phyloP scores from a whole-genome alignment of 1,140 invertebrate species.

The Bombus picipes region DNA sequence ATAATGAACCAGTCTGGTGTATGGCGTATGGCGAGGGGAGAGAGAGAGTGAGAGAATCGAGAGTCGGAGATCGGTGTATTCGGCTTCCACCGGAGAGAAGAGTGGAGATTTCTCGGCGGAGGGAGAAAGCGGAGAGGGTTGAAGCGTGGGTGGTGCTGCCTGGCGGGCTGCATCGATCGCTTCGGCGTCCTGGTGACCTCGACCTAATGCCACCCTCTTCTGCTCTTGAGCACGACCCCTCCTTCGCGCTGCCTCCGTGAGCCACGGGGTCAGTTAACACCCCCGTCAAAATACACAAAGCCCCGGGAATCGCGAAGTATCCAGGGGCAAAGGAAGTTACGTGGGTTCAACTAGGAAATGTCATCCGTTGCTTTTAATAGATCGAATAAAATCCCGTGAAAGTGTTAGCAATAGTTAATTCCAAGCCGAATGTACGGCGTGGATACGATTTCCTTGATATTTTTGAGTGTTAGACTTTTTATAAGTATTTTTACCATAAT shows the following conservation, averaged over 20 bases:
- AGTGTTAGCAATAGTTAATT: neutral
- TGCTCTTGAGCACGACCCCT: constrained; percentile 42
- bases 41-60: neutral
- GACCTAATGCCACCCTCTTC: constrained; percentile 79
- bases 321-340: neutral
- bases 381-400: neutral
- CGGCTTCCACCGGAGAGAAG: neutral
- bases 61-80: constrained; percentile 7
- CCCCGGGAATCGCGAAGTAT: constrained; percentile 13
- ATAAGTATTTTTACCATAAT: neutral
- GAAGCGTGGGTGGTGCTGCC: constrained; percentile 51
- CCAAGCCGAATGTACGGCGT: neutral
- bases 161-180: constrained; percentile 79
- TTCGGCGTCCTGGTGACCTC: constrained; percentile 80
- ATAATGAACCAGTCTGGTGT: neutral
- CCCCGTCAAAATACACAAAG: constrained; percentile 74
- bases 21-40: too few relatives aligned
- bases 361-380: neutral
- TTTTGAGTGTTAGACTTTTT: neutral
- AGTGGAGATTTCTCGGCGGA: constrained; percentile 34
- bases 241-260: constrained; percentile 56
- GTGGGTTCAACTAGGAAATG: neutral
- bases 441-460: neutral
- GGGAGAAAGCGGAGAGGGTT: constrained; percentile 45
- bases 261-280: constrained; percentile 73